Conservation (phyloP, 2,797 vertebrate species). For the Brachyrhaphis roseni region DNA sequence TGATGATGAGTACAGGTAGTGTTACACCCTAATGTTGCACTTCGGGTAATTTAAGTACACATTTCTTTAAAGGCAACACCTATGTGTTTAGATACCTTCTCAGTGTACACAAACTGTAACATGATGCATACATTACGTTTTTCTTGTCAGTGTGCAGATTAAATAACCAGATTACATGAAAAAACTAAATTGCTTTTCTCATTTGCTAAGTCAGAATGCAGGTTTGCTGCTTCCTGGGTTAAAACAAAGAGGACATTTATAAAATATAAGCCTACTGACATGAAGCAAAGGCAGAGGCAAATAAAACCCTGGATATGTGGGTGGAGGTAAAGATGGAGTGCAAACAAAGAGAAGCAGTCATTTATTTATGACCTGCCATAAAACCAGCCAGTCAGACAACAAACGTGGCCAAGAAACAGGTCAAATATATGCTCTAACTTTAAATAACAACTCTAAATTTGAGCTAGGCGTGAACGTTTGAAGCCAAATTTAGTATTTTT, state of each 20-base stretch:
- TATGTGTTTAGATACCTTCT: not conserved
- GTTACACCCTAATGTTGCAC: conserved; percentile 40
- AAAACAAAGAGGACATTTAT: conserved; percentile 57
- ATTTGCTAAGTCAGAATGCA: conserved; percentile 13
- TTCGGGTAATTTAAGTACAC: conserved; percentile 31
- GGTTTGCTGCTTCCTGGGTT: conserved; percentile 42
- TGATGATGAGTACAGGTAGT: conserved; percentile 22
- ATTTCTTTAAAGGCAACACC: conserved; percentile 15
- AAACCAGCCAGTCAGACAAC: conserved; percentile 16
- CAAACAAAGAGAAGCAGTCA: conserved; percentile 25
- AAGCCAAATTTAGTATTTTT: not conserved
- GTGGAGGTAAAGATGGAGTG: conserved; percentile 14
- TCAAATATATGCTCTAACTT: not conserved
- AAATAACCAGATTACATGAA: not conserved
- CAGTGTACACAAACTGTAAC: conserved; percentile 13
- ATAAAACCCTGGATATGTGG: conserved; percentile 22
- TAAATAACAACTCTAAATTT: not conserved
- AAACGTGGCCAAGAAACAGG: not conserved
- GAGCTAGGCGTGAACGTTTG: not conserved
- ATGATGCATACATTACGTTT: not conserved
- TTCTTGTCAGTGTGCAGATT: not conserved
- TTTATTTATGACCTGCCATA: conserved; percentile 13
- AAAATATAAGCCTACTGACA: conserved; percentile 33
- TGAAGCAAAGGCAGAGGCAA: conserved; percentile 30
- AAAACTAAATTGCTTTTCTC: conserved; percentile 5